These are phyloP conservation scores for Rhopilema esculentum DNA, from an alignment of 30 jellyfish, hydroid and myxozoan genomes.

Conservation along the genomic window DNA sequence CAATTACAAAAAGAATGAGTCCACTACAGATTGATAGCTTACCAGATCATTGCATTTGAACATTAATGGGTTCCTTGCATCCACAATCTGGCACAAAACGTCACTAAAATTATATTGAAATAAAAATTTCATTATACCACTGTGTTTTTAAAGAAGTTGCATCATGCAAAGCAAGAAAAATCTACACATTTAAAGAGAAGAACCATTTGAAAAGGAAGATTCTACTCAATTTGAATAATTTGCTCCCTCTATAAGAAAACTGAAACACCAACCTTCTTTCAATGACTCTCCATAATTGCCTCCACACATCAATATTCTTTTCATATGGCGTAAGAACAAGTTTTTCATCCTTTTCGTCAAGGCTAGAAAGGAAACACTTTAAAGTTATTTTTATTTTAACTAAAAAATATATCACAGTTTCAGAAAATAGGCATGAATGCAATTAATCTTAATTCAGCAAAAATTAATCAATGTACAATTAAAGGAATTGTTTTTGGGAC, in stretches of 20 bases:
- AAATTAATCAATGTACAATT: too few relatives aligned
- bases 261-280: conserved; percentile 86
- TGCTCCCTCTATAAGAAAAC: neutral
- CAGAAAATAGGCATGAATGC: too few relatives aligned
- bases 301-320: conserved; percentile 97
- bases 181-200: too few relatives aligned
- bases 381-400: neutral
- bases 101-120: conserved; percentile 64
- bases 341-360: conserved; percentile 67
- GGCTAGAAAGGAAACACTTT: conserved; percentile 3
- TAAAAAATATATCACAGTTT: neutral
- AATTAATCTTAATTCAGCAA: too few relatives aligned
- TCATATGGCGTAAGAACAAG: conserved; percentile 95
- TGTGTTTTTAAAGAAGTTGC: too few relatives aligned
- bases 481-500: too few relatives aligned
- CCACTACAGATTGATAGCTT: neutral
- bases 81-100: conserved; percentile 96
- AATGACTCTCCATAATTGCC: conserved; percentile 98
- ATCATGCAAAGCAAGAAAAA: too few relatives aligned
- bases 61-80: conserved; percentile 92
- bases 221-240: neutral
- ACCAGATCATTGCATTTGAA: conserved; percentile 93
- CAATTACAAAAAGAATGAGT: neutral
- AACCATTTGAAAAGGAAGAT: too few relatives aligned
- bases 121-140: neutral